Percentiles rank a stretch among this genome's conserved stretches.
These are phyloP conservation scores for Erythrocercus mccallii DNA, from an alignment of 2,113 vertebrate genomes.

Conservation along the genomic window DNA sequence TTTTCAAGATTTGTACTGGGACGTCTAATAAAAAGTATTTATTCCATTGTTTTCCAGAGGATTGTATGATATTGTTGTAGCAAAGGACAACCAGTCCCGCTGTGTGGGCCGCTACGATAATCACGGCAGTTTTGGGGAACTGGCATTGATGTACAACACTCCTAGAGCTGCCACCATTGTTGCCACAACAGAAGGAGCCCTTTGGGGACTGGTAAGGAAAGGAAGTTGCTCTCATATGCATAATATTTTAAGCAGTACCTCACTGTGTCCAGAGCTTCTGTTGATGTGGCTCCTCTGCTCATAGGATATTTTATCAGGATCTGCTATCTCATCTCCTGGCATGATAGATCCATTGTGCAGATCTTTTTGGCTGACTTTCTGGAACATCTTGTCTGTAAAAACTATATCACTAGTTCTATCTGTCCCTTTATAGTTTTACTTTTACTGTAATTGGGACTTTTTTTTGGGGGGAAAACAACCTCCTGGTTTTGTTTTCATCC, in stretches of 20 bases:
- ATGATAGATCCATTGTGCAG: not conserved
- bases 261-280: not conserved
- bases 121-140: conserved; percentile 96
- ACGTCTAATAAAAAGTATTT: conserved; percentile 41
- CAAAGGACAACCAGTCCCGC: conserved; percentile 79
- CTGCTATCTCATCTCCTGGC: not conserved
- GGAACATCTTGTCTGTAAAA: conserved; percentile 14
- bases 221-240: not conserved
- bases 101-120: conserved; percentile 94
- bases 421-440: not conserved
- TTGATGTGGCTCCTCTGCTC: not conserved
- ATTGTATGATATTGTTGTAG: conserved; percentile 90
- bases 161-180: conserved; percentile 95
- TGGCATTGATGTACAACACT: conserved; percentile 99
- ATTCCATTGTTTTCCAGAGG: conserved; percentile 77
- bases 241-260: not conserved
- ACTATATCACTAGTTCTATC: not conserved
- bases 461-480: fast-evolving
- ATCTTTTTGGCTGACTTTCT: not conserved
- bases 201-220: conserved; percentile 94
- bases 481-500: not conserved
- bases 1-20: not conserved
- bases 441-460: not conserved
- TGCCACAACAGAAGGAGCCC: conserved; percentile 89
- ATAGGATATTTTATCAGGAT: not conserved